Percentiles rank a stretch among this genome's conserved stretches.
These are phyloP conservation scores for Nycticorax nycticorax DNA, from an alignment of 2,113 vertebrate genomes.

Conservation along the genomic window DNA sequence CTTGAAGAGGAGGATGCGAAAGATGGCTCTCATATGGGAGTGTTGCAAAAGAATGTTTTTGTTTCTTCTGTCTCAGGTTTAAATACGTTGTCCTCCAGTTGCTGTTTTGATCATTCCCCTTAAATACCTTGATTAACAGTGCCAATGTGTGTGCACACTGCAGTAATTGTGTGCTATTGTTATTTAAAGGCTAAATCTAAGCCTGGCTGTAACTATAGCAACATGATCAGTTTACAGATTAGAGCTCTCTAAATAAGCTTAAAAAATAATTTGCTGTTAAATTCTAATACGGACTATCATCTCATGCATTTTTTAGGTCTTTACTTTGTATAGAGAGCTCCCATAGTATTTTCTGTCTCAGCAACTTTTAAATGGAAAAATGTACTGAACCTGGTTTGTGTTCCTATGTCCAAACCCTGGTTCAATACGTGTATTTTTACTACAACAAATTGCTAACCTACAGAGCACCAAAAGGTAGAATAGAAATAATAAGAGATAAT, in stretches of 20 bases:
- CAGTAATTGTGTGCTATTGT: slow-evolving; percentile 43
- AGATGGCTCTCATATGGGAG: background rate
- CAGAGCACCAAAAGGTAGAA: background rate
- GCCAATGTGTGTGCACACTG: slow-evolving; percentile 10
- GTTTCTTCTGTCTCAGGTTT: background rate
- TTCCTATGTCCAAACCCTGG: background rate
- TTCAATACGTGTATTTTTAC: background rate
- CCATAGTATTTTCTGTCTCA: background rate
- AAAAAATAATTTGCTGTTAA: slow-evolving; percentile 28
- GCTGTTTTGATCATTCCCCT: background rate
- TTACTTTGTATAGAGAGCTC: background rate
- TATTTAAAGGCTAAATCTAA: slow-evolving; percentile 63
- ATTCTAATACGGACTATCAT: background rate
- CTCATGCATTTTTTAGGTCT: background rate
- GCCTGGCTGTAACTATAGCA: slow-evolving; percentile 60
- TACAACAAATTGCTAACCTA: background rate
- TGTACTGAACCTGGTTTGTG: background rate
- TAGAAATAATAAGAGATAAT: background rate
- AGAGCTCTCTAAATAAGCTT: slow-evolving; percentile 36
- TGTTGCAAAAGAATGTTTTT: background rate
- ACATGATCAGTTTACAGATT: slow-evolving; percentile 61
- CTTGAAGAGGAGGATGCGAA: background rate
- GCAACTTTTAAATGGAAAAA: background rate
- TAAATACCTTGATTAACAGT: background rate
- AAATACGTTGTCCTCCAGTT: background rate